phyloP scores from a whole-genome alignment of 1,140 invertebrate genomes.

The Dysdera silvatica region DNA sequence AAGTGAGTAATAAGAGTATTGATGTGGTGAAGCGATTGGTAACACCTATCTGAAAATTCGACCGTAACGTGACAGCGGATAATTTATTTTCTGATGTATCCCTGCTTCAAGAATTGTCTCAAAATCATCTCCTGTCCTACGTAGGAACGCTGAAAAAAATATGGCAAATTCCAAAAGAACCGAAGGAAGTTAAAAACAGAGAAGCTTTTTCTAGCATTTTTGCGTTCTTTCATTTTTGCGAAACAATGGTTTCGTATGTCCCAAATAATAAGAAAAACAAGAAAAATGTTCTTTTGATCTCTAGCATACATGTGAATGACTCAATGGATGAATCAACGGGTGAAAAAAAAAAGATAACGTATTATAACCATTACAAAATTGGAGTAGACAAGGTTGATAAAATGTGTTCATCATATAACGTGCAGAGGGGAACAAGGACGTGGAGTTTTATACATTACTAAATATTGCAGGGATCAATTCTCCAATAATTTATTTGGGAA shows the following conservation, averaged over 20 bases:
- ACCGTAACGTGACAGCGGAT: constrained; percentile 25
- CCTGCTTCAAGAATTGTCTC: constrained; percentile 24
- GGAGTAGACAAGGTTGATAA: too few species aligned
- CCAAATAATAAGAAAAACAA: constrained; percentile 33
- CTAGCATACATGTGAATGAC: too few species aligned
- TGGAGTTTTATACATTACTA: too few species aligned
- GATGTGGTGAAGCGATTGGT: constrained; percentile 23
- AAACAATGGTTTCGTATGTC: constrained; percentile 30
- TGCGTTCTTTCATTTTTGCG: constrained; percentile 15
- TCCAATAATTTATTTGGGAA: too few species aligned
- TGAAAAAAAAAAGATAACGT: too few species aligned
- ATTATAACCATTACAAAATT: too few species aligned
- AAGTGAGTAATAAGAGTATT: neutral
- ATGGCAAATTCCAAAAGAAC: neutral
- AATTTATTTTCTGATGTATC: constrained; percentile 26
- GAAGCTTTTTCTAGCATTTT: constrained; percentile 15
- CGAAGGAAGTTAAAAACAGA: constrained; percentile 3
- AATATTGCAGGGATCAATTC: too few species aligned
- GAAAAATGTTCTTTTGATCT: constrained; percentile 31
- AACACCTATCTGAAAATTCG: constrained; percentile 6
- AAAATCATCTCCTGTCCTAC: constrained; percentile 21
- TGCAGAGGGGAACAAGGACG: too few species aligned
- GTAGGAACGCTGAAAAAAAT: constrained; percentile 31
- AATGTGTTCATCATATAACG: too few species aligned
- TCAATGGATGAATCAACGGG: too few species aligned